Base-by-base conservation (phyloP, 2,113 vertebrate genomes). In the Ctenodactylus gundi region DNA sequence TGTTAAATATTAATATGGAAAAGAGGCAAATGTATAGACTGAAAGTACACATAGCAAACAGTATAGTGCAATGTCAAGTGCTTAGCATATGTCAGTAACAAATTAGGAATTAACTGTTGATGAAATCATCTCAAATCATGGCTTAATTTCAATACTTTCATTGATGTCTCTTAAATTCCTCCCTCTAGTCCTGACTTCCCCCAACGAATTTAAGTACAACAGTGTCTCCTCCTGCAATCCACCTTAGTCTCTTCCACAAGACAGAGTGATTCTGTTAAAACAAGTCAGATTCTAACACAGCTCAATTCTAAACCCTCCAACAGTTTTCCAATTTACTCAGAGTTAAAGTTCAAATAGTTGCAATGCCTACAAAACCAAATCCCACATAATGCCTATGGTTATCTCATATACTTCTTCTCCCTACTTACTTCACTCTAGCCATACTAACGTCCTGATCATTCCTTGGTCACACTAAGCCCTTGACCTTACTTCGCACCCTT, bases 1-100 rank as follows among this genome's bases (percentile, higher is more conserved):
- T 89, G 53, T 65, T 82, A 76, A 87, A 72, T 44, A 57, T 77
- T 72, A 91, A 68, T 51, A 76, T 1, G 70, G 72, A 73, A 87
- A 96, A 88, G 23, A 76, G 44, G 21, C 41, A 78, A 90, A 78
- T 84, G 80, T 72, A 83, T 21, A 86, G 31, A 67, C 7, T 80
- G 27, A 60, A 29, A 77, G 25, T 55, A 91, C 12, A 65, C 12
- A 82, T 9, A 72, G 62, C 34, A 83, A 94, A 95, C 2, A 84
- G 46, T 20, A 68, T 9, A 73, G 57, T n/a, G 31, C 46, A 77
- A 73, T 62, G 55, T 86, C 67, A 92, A 58, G 49, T 68, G 18
- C 20, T 84, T 46, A 83, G 49, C 53, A 77, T 27, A 49, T n/a
- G 23, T 49, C 55, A 67, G 64, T 25, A n/a, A 65, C 49, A 86